Base-by-base conservation (phyloP, 53 echinoderm and acorn worm species). In the Actinopyga echinites region DNA sequence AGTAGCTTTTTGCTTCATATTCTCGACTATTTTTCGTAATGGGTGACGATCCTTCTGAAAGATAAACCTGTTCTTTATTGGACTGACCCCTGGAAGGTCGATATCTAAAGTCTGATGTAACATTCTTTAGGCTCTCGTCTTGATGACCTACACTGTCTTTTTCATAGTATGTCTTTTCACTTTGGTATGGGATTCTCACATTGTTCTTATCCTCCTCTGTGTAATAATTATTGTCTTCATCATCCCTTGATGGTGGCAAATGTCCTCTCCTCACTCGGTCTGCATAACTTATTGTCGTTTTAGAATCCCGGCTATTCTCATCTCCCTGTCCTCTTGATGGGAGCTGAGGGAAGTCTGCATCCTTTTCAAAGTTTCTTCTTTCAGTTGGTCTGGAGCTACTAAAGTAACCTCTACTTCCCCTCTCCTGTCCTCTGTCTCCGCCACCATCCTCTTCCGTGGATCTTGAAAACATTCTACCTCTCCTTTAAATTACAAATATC, bases 91-190 rank as follows among this genome's bases (percentile, higher is more conserved):
- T 26, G 66, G 33, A 33, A 24, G 74, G 74, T 49, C n/a, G 38
- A 29, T 74, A 74, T 21, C 74, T 74, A 45, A 24, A 74, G 45
- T 74, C 74, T 13, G 74, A n/a, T 13, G 74, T 40, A 26, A 74
- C 74, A 43, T 74, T 74, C 25, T 54, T 77, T 28, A 26, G 55
- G 53, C 77, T 54, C 15, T 28, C 54, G 11, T 55, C 77, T 43
- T 43, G 7, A 38, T 73, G 74, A 1, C 28, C 74, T 37, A 21
- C 74, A 23, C 56, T 56, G 30, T 77, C 77, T 20, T 56, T 77
- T 77, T 77, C 57, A 55, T 56, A 77, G 49, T 77, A 77, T 0
- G 77, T 77, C 49, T 77, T 77, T 2, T 77, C 77, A 26, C 56
- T 77, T 30, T 77, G 77, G 31, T 77, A 77, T 25, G 23, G 9